A percentile compares a stretch with the other conserved stretches of the same genome.
Evolutionary conservation across 2,113 vertebrate species (phyloP).

Genomic region (Colaptes auratus): DNA sequence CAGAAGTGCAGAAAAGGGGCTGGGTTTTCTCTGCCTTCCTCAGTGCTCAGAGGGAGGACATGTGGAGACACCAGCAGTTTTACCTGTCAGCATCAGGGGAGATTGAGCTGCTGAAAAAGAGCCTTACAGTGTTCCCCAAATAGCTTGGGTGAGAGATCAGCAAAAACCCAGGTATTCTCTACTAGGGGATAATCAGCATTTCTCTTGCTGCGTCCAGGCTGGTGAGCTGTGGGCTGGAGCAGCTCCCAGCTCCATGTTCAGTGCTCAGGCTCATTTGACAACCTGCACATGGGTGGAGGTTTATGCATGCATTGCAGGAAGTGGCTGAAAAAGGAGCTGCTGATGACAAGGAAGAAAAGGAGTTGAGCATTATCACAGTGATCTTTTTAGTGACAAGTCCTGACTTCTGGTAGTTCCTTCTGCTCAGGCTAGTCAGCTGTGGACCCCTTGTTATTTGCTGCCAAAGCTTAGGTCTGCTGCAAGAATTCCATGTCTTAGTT

Average conservation of each 20-base stretch:
- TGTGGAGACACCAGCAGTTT: neutral
- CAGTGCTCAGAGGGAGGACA: neutral
- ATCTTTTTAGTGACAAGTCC: neutral
- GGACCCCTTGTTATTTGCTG: neutral
- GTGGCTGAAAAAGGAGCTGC: neutral
- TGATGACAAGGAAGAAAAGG: neutral
- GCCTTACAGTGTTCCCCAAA: neutral
- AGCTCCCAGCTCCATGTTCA: neutral
- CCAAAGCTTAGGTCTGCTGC: neutral
- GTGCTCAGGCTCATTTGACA: neutral
- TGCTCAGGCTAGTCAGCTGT: neutral
- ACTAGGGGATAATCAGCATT: neutral
- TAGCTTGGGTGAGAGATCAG: neutral
- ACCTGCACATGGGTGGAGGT: neutral
- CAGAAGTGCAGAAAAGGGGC: neutral
- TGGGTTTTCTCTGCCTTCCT: neutral
- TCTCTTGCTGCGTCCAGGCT: neutral
- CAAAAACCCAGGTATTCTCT: neutral
- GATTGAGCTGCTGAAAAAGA: neutral
- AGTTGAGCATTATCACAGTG: neutral
- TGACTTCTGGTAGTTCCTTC: neutral
- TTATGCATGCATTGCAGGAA: neutral
- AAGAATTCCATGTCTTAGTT: fast-evolving
- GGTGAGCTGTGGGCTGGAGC: neutral
- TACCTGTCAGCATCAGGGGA: neutral